Base-by-base conservation (phyloP, 2,113 vertebrate species). In the Ceyx margarethae region DNA sequence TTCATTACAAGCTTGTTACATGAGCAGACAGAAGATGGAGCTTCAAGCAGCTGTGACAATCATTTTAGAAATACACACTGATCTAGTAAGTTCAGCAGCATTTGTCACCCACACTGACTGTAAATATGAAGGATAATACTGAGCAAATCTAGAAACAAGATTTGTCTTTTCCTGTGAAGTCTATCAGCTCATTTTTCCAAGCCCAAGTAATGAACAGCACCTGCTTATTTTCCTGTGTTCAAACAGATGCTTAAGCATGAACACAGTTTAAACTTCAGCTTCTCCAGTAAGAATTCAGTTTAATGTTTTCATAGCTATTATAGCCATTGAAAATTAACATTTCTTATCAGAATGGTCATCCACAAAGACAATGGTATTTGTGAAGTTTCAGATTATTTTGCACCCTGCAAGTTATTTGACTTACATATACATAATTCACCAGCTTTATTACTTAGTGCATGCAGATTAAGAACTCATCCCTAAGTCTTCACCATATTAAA, bases 31-130 rank as follows among this genome's bases (percentile, higher is more conserved):
- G 15, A 77, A 78, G 86, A 45, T 0, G 3, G 23, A 77, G 6
- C n/a, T 33, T 6, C 2, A 89, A 80, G 65, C 19, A 77, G 21
- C 19, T 8, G 0, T 33, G 83, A 57, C 20, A 40, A 76, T 31
- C 0, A 53, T 54, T 87, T 85, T 12, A 72, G n/a, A 81, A 74
- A 86, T 25, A 81, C 3, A 56, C 9, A 31, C 48, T 3, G 0
- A 65, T 25, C n/a, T 61, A 56, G 18, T 16, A 85, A 72, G 37
- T 53, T 28, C 71, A 81, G 50, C 4, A 57, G 23, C 2, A 1
- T 40, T 80, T 2, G 0, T 20, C 61, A 68, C 53, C 4, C 2
- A 2, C 6, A 51, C 0, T 31, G 5, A 74, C 62, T 46, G 6
- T 13, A 66, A 78, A 74, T 74, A 74, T 4, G 71, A 8, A 82